These are phyloP conservation scores for Furnarius figulus DNA, from an alignment of 2,113 vertebrate genomes.

Conservation along the genomic window DNA sequence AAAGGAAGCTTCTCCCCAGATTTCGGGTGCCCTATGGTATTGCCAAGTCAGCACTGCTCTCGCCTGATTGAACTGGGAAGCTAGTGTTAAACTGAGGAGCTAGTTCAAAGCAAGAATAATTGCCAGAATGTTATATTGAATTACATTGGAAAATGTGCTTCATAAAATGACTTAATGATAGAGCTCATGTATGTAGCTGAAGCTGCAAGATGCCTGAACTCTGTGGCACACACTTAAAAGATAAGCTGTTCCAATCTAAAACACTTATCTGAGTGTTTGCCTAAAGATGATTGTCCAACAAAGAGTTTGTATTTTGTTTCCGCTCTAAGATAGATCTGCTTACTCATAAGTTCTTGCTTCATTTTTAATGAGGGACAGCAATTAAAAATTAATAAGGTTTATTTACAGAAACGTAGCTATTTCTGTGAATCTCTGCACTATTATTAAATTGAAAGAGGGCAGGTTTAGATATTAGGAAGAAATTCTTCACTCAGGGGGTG, in stretches of 20 bases:
- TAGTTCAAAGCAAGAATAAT: neutral
- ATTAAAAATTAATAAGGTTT: slow-evolving; percentile 15
- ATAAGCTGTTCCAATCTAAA: neutral
- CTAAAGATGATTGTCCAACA: neutral
- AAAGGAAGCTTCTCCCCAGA: neutral
- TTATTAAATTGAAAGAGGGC: neutral
- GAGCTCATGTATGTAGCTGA: neutral
- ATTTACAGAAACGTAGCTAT: neutral
- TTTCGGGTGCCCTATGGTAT: neutral
- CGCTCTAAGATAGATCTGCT: neutral
- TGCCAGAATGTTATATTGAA: neutral
- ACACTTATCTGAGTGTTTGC: neutral
- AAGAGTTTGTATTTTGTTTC: neutral
- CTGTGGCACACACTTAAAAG: neutral
- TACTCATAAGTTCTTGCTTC: neutral
- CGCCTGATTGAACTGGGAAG: neutral
- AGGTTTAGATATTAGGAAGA: neutral
- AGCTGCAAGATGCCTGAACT: neutral
- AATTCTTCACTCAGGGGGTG: neutral
- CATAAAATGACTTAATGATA: neutral
- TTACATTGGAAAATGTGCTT: neutral
- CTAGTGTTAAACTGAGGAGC: neutral
- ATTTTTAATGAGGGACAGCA: slow-evolving; percentile 9
- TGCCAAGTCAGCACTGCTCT: neutral
- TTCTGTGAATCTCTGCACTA: neutral